These are phyloP conservation scores for Junonia oenone DNA, from an alignment of 2,888 invertebrate genomes.

Conservation along the genomic window DNA sequence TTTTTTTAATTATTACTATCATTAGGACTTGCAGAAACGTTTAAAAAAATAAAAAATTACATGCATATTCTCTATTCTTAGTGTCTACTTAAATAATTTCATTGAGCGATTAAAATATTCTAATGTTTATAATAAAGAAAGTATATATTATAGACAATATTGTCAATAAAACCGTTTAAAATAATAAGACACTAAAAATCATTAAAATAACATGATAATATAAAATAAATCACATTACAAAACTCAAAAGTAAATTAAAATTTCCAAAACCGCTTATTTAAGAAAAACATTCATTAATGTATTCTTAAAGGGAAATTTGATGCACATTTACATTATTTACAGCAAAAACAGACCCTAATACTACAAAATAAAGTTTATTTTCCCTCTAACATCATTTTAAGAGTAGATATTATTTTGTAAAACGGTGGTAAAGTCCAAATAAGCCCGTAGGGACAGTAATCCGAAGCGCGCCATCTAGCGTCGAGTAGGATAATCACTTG, in stretches of 20 bases:
- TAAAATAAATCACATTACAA: neutral
- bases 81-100: too few relatives aligned
- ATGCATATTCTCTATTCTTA: too few relatives aligned
- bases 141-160: too few relatives aligned
- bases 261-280: neutral
- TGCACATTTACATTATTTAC: neutral
- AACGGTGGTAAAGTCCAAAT: slow-evolving; percentile 31
- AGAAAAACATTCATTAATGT: neutral
- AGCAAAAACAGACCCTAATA: neutral
- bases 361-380: neutral
- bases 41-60: too few relatives aligned
- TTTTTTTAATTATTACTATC: too few relatives aligned
- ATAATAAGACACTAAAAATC: too few relatives aligned
- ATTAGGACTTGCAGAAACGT: too few relatives aligned
- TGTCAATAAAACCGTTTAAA: too few relatives aligned
- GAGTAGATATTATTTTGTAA: slow-evolving; percentile 4
- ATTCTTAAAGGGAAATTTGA: neutral
- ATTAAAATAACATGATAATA: neutral
- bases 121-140: too few relatives aligned
- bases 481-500: slow-evolving; percentile 58
- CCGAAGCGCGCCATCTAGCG: slow-evolving; percentile 60
- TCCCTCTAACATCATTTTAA: neutral
- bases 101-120: too few relatives aligned
- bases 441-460: slow-evolving; percentile 52
- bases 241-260: neutral